These are phyloP conservation scores for Microtus pennsylvanicus DNA, from an alignment of 2,113 vertebrate genomes.

Conservation along the genomic window DNA sequence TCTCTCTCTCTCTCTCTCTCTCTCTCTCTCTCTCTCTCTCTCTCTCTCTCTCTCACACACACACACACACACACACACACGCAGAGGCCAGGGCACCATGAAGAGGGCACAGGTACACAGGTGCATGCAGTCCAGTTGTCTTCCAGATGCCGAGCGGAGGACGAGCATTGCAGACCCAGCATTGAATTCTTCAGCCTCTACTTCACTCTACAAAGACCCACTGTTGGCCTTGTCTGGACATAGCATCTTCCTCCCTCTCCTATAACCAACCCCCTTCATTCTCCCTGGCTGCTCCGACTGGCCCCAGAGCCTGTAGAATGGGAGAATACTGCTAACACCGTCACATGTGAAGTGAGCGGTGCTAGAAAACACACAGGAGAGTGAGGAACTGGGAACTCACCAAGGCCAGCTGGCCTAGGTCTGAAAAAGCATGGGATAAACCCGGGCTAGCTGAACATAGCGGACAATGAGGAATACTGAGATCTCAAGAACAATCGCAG, in stretches of 20 bases:
- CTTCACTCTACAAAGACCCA: background rate
- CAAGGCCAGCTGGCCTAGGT: too few relatives aligned
- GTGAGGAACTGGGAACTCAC: accelerated
- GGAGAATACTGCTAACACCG: background rate
- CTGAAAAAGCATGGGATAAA: too few relatives aligned
- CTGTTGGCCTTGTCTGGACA: background rate
- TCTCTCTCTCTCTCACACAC: background rate
- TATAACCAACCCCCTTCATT: background rate
- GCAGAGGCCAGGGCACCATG: too few relatives aligned
- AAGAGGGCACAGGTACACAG: background rate
- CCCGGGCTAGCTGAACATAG: too few relatives aligned
- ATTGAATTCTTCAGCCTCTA: background rate
- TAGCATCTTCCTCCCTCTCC: background rate
- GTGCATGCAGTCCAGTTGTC: background rate
- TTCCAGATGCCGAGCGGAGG: background rate
- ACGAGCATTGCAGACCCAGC: accelerated
- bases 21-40: background rate
- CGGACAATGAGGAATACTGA: too few relatives aligned
- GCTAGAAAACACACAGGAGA: background rate
- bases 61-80: background rate
- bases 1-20: background rate
- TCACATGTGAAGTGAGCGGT: background rate
- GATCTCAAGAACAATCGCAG: too few relatives aligned
- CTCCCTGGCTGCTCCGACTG: background rate
- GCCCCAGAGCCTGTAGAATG: background rate